Base-by-base conservation (phyloP, 2,888 invertebrate species). In the Nebria salina region DNA sequence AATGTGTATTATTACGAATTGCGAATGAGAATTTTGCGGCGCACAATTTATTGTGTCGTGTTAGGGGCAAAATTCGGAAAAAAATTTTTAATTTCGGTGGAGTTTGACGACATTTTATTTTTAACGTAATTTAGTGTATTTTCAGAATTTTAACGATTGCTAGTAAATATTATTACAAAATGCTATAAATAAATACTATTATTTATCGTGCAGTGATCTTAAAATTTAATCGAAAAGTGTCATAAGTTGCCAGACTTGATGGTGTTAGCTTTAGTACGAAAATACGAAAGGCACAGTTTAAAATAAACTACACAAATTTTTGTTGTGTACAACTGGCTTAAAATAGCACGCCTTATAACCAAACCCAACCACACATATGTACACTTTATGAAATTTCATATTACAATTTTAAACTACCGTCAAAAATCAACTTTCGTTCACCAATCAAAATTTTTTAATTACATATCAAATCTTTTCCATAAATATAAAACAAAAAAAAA, bases 291-390 rank as follows among this genome's bases (percentile, higher is more conserved):
- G 11, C 64, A 70, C 70, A 41, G 77, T 77, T 77, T 77, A 77
- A 77, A 77, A 77, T 77, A 77, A 77, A 70, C 70, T 72, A 65
- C 72, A 65, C 72, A 77, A 34, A 34, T 77, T 77, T 77, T 77
- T 77, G 77, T 77, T 77, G 72, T 77, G 77, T 77, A 72, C 64
- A 77, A 65, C 77, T n/a, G 34, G 77, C 77, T 77, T 77, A 77
- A 77, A 77, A 77, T 77, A 54, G 54, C 8, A 8, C 54, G 13
- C 54, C 54, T 54, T 54, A 54, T 54, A 54, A 54, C 54, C 54
- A 54, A 72, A 72, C 64, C 54, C 4, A 3, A 72, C 72, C 64
- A 72, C 68, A 77, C 77, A 77, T 70, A 77, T 77, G 77, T 77
- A 72, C 72, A 72, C 43, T 77, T 77, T 72, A 77, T 77, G 72